Evolutionary conservation across 2,888 invertebrate genomes (phyloP).

Genomic region (Drosophila vallismaia): DNA sequence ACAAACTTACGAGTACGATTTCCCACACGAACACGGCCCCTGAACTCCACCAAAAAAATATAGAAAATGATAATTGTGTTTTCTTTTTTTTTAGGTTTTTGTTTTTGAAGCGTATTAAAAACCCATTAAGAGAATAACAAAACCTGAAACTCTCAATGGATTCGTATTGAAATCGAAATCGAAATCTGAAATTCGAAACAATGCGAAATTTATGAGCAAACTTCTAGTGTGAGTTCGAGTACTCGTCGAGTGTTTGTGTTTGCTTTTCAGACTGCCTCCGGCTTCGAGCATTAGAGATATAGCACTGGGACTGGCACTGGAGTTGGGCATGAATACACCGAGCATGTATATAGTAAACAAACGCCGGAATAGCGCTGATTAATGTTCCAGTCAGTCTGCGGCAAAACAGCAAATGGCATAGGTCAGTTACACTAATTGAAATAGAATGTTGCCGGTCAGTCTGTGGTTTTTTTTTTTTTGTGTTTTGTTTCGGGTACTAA

Average conservation of each 20-base stretch:
- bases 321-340: slow-evolving; percentile 23
- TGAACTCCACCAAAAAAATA: slow-evolving; percentile 6
- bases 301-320: slow-evolving; percentile 20
- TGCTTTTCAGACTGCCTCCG: slow-evolving; percentile 17
- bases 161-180: slow-evolving; percentile 30
- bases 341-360: slow-evolving; percentile 31
- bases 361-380: slow-evolving; percentile 70
- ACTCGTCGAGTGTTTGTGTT: slow-evolving; percentile 33
- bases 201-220: slow-evolving; percentile 39
- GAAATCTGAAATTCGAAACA: slow-evolving; percentile 36
- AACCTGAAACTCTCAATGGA: slow-evolving; percentile 3
- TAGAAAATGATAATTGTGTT: slow-evolving; percentile 23
- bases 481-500: slow-evolving; percentile 41
- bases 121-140: slow-evolving; percentile 29
- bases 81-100: not conserved
- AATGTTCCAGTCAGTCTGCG: slow-evolving; percentile 43
- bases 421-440: slow-evolving; percentile 78
- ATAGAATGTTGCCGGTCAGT: slow-evolving; percentile 63
- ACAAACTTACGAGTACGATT: slow-evolving; percentile 6
- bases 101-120: slow-evolving; percentile 35
- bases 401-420: slow-evolving; percentile 66
- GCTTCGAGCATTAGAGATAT: slow-evolving; percentile 18
- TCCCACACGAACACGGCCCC: slow-evolving; percentile 16
- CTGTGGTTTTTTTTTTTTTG: slow-evolving; percentile 33
- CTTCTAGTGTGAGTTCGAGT: slow-evolving; percentile 29